Evolutionary conservation across 35 echinoderm and acorn worm species (phyloP).

Genomic region (Acanthaster planci): DNA sequence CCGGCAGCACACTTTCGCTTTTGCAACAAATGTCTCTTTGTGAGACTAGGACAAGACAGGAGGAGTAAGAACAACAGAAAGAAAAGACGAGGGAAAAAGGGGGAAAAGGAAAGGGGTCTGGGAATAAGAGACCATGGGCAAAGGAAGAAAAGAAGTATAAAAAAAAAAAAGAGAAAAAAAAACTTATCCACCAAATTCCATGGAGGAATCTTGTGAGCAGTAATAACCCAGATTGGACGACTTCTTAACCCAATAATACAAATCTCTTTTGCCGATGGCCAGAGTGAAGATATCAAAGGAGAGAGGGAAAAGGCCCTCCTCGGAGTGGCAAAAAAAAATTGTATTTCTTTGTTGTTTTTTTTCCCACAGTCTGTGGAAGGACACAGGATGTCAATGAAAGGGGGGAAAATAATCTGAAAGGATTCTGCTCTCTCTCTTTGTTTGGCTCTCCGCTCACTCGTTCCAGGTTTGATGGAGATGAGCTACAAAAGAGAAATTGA

Average conservation of each 20-base stretch:
- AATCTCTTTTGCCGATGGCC: slow-evolving; percentile 15
- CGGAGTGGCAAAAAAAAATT: neutral
- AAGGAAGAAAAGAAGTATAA: too few relatives aligned
- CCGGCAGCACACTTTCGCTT: neutral
- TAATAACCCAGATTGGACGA: slow-evolving; percentile 9
- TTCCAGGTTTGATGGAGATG: too few relatives aligned
- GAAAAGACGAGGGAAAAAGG: neutral
- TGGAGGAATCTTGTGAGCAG: neutral
- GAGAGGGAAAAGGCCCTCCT: neutral
- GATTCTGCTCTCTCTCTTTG: too few relatives aligned
- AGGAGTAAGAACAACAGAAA: neutral
- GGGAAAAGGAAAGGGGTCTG: too few relatives aligned
- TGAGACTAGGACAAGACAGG: neutral
- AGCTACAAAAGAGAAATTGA: too few relatives aligned
- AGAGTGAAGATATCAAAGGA: neutral
- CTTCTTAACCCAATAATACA: slow-evolving; percentile 24
- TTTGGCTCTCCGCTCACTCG: too few relatives aligned
- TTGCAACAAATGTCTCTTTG: slow-evolving; percentile 9
- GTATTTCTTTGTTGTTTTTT: slow-evolving; percentile 4
- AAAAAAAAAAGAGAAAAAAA: too few relatives aligned
- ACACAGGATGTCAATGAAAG: too few relatives aligned
- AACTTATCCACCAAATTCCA: neutral
- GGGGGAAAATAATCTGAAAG: too few relatives aligned
- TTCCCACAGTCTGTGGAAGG: too few relatives aligned
- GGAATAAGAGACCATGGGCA: too few relatives aligned